Evolutionary conservation across 2,888 invertebrate genomes (phyloP).

Genomic region (Drosophila fungiperda): DNA sequence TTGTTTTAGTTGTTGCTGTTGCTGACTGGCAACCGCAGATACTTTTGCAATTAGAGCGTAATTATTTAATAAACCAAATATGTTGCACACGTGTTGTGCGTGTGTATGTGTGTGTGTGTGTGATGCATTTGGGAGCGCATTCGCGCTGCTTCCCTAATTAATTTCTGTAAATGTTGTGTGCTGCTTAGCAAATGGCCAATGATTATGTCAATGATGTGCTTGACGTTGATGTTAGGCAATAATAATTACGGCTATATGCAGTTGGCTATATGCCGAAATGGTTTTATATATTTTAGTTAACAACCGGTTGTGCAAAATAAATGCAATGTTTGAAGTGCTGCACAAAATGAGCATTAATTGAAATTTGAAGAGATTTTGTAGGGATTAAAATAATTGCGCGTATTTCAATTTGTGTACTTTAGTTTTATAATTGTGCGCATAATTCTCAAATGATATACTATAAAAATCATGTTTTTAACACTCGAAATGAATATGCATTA

Average conservation of each 20-base stretch:
- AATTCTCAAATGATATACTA: background rate
- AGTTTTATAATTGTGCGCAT: background rate
- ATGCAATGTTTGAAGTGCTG: background rate
- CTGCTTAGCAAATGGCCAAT: slow-evolving; percentile 33
- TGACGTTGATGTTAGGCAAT: slow-evolving; percentile 1
- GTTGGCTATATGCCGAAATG: background rate
- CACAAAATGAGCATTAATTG: slow-evolving; percentile 7
- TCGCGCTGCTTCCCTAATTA: slow-evolving; percentile 58
- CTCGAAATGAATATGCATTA: background rate
- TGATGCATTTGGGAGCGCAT: slow-evolving; percentile 17
- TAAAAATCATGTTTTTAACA: background rate
- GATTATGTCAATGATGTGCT: slow-evolving; percentile 9
- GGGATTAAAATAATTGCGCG: background rate
- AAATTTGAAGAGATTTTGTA: background rate
- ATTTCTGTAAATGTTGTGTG: slow-evolving; percentile 49
- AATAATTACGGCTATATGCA: background rate
- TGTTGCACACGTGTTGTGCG: slow-evolving; percentile 28
- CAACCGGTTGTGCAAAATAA: background rate
- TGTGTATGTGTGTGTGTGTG: slow-evolving; percentile 23
- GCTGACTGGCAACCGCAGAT: slow-evolving; percentile 59
- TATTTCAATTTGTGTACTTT: background rate
- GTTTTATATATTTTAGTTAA: background rate
- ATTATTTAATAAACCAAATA: slow-evolving; percentile 79
- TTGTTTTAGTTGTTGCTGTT: slow-evolving; percentile 36
- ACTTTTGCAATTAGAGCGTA: slow-evolving; percentile 81